Evolutionary conservation across 1,140 invertebrate genomes (phyloP).

Genomic region (Tyrophagus putrescentiae): DNA sequence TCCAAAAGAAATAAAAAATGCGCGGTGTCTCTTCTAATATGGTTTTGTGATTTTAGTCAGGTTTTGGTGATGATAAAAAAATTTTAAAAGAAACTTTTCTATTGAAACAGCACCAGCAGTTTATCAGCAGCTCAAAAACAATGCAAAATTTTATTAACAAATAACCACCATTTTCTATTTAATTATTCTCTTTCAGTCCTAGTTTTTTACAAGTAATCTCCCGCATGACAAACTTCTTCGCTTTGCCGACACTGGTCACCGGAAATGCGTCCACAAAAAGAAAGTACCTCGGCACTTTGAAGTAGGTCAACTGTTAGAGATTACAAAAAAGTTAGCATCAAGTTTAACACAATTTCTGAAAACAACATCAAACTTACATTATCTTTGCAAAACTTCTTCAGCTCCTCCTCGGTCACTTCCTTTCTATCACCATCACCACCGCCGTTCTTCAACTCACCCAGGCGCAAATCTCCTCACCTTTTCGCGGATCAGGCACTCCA

Average conservation of each 20-base stretch:
- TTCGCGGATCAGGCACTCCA: constrained; percentile 25
- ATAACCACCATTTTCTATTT: neutral
- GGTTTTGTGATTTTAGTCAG: too few species aligned
- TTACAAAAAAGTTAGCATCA: too few species aligned
- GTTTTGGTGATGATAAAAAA: too few species aligned
- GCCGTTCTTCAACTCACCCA: constrained; percentile 23
- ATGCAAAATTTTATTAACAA: too few species aligned
- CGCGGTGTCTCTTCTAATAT: too few species aligned
- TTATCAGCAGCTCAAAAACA: too few species aligned
- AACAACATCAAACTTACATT: constrained; percentile 17
- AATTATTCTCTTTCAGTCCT: constrained; percentile 4
- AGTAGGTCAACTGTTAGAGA: constrained; percentile 53
- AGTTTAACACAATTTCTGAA: too few species aligned
- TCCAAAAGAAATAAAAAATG: too few species aligned
- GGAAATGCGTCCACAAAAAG: constrained; percentile 54
- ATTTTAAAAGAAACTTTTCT: too few species aligned
- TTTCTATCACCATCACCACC: neutral
- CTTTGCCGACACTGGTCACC: constrained; percentile 59
- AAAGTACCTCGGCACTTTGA: constrained; percentile 64
- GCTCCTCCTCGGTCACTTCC: constrained; percentile 18
- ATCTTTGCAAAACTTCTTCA: constrained; percentile 25
- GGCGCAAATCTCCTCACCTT: constrained; percentile 26
- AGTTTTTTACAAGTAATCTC: constrained; percentile 20
- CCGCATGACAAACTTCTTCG: constrained; percentile 28
- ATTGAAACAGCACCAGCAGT: too few species aligned